Evolutionary conservation across 2,888 invertebrate genomes (phyloP), one percentile per base, ranked within the genome.

Genomic region (Epistrophella euchroma): DNA sequence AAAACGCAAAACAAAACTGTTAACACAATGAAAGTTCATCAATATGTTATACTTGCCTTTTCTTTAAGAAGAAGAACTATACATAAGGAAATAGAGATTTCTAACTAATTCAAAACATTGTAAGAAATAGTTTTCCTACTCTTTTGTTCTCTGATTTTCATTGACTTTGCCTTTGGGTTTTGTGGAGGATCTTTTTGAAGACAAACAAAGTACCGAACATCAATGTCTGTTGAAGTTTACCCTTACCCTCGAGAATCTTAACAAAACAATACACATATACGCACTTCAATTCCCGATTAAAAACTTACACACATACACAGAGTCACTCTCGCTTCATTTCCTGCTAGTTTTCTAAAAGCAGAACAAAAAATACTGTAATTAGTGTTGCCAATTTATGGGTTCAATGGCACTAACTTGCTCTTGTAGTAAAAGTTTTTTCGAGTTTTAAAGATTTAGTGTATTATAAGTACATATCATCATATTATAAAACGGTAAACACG

Each of bases 81-180:
- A 62, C 13, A 32, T 22, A 37, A 9, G 15, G 9, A 15, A 64
- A 32, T 19, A 7, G 50, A 68, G 52, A 73, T 77, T 68, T 68
- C 56, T 73, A 68, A 77, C 56, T 73, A 68, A 77, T 62, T 62
- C 68, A 73, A 75, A 66, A 74, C 74, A 71, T 71, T 83, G 40
- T 58, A 64, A 35, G 32, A 74, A 70, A 68, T 75, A 70, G 66
- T 75, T 75, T 35, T 37, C 6, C 10, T 37, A 0, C 19, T 1
- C 22, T 22, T 40, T 22, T 35, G 55, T 52, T 40, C 43, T 50
- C 19, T 62, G 22, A 17, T 50, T 74, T 28, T 45, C 10, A 40
- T 15, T 71, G 43, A 15, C 13, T 45, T 56, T 56, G 52, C 43
- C 60, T 68, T 28, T 58, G 50, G 62, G 60, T 28, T 60, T 76